Evolutionary conservation across 1,140 invertebrate genomes (phyloP).

Genomic region (Wasmannia auropunctata): DNA sequence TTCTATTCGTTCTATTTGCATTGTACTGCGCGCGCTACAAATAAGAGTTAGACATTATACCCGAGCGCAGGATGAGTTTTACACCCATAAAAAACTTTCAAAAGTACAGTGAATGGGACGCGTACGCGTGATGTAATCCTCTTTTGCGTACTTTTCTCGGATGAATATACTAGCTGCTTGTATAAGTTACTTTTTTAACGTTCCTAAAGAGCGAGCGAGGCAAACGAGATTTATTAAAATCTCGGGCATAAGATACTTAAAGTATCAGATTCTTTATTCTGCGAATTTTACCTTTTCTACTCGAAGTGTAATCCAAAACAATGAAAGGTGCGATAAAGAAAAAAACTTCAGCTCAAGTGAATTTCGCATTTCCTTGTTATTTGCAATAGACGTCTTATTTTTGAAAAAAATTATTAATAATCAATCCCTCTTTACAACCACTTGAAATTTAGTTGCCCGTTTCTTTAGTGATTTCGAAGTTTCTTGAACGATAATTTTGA

Average conservation of each 20-base stretch:
- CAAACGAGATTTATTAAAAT: slow-evolving; percentile 61
- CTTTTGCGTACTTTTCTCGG: slow-evolving; percentile 55
- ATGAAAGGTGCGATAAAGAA: not conserved
- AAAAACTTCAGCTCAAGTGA: not conserved
- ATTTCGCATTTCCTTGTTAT: not conserved
- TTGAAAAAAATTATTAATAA: not conserved
- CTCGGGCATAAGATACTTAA: slow-evolving; percentile 54
- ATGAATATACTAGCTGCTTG: slow-evolving; percentile 55
- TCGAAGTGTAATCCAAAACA: slow-evolving; percentile 30
- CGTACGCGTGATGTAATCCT: slow-evolving; percentile 53
- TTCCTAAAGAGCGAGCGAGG: slow-evolving; percentile 48
- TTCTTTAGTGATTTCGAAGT: not conserved
- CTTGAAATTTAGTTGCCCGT: not conserved
- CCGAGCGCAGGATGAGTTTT: slow-evolving; percentile 28
- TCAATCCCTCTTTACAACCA: not conserved
- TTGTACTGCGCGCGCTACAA: not conserved
- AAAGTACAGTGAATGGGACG: slow-evolving; percentile 52
- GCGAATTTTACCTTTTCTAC: slow-evolving; percentile 38
- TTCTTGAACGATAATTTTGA: not conserved
- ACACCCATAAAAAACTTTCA: slow-evolving; percentile 44
- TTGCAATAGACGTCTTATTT: not conserved
- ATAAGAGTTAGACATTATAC: slow-evolving; percentile 41
- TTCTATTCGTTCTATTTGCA: not conserved
- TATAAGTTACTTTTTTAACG: slow-evolving; percentile 58
- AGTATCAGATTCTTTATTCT: slow-evolving; percentile 56